Conservation (phyloP, 1,140 invertebrate species). For the Bacillus rossius region DNA sequence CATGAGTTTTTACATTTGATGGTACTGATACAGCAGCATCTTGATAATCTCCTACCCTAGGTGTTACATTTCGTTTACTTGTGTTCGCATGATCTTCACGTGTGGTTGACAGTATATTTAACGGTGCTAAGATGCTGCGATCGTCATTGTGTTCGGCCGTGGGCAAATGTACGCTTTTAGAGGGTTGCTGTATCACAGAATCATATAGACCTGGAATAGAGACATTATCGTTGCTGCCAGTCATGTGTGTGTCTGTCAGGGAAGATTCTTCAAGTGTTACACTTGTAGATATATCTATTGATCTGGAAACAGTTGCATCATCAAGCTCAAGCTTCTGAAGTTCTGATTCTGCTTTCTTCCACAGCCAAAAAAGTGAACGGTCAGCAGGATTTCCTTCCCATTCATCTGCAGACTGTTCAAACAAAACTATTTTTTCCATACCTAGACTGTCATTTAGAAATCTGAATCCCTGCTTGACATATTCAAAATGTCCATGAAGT, state of each 20-base stretch:
- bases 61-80: too few relatives aligned
- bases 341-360: conserved; percentile 1
- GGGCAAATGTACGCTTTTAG: neutral
- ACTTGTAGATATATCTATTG: too few relatives aligned
- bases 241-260: neutral
- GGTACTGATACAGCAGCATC: too few relatives aligned
- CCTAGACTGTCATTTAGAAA: neutral
- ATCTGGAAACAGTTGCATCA: neutral
- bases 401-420: too few relatives aligned
- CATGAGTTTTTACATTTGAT: too few relatives aligned
- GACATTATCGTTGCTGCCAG: neutral
- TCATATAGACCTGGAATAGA: too few relatives aligned
- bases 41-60: too few relatives aligned
- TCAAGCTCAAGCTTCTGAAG: neutral
- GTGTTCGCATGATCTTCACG: too few relatives aligned
- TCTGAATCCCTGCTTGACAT: neutral
- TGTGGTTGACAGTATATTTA: too few relatives aligned
- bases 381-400: neutral
- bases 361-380: neutral
- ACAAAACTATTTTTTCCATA: neutral
- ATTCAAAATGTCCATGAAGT: neutral
- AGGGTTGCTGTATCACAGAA: too few relatives aligned
- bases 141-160: too few relatives aligned
- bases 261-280: neutral
- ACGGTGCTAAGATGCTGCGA: too few relatives aligned